These are phyloP conservation scores for Tachysurus vachellii DNA, from an alignment of 2,113 vertebrate species.

Conservation along the genomic window DNA sequence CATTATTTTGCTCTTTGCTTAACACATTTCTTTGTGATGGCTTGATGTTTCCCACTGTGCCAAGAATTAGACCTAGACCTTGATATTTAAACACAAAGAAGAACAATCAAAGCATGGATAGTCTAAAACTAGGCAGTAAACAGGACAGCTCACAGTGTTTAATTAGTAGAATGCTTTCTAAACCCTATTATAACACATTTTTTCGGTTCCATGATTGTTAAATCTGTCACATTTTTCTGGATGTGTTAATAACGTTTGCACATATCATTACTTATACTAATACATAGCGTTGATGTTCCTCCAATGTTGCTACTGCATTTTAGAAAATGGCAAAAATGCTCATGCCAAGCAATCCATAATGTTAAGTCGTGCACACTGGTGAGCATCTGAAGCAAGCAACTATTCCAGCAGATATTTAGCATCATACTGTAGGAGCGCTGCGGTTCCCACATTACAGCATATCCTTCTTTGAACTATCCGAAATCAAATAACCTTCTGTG, in stretches of 20 bases:
- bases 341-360: background rate
- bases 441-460: background rate
- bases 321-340: background rate
- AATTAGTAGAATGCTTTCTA: background rate
- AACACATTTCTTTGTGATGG: background rate
- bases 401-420: background rate
- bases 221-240: background rate
- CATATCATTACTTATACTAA: background rate
- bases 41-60: background rate
- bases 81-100: background rate
- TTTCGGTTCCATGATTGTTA: background rate
- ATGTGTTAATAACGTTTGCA: background rate
- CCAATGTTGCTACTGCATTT: background rate
- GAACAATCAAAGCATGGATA: background rate
- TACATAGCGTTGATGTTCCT: background rate
- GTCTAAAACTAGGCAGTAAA: background rate
- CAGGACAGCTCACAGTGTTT: background rate
- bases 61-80: conserved; percentile 8
- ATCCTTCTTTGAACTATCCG: background rate
- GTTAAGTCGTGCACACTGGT: background rate
- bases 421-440: background rate
- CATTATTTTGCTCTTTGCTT: background rate
- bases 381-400: background rate
- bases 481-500: background rate
- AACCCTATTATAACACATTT: background rate